These are phyloP conservation scores for Tachina grossa DNA, from an alignment of 2,888 invertebrate genomes.

Conservation along the genomic window DNA sequence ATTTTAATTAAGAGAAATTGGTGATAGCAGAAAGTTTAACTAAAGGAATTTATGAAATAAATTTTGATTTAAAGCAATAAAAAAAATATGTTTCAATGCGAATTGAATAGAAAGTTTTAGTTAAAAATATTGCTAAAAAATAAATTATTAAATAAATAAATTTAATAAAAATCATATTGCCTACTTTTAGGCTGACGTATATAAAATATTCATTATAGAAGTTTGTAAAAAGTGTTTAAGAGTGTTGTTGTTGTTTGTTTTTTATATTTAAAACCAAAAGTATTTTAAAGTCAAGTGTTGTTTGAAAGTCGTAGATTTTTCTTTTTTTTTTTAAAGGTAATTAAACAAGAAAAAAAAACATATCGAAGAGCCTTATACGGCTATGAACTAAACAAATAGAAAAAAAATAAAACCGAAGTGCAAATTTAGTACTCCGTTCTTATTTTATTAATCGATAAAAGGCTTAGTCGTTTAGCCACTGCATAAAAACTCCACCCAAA, in stretches of 20 bases:
- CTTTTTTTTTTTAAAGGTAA: slow-evolving; percentile 32
- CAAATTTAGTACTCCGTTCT: slow-evolving; percentile 62
- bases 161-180: slow-evolving; percentile 19
- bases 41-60: slow-evolving; percentile 15
- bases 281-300: slow-evolving; percentile 30
- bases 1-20: slow-evolving; percentile 40
- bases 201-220: slow-evolving; percentile 36
- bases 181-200: slow-evolving; percentile 34
- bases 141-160: neutral
- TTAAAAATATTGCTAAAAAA: neutral
- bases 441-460: slow-evolving; percentile 66
- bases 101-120: neutral
- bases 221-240: slow-evolving; percentile 28
- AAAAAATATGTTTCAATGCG: neutral
- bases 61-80: neutral
- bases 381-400: neutral
- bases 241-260: slow-evolving; percentile 8
- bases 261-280: neutral
- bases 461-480: slow-evolving; percentile 48
- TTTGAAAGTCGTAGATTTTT: slow-evolving; percentile 13
- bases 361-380: neutral
- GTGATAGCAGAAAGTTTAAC: neutral
- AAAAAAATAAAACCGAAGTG: slow-evolving; percentile 56
- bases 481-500: slow-evolving; percentile 64
- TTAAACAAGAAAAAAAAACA: slow-evolving; percentile 2